These are phyloP conservation scores for Gorsachius goisagi DNA, from an alignment of 2,113 vertebrate species.

Conservation along the genomic window DNA sequence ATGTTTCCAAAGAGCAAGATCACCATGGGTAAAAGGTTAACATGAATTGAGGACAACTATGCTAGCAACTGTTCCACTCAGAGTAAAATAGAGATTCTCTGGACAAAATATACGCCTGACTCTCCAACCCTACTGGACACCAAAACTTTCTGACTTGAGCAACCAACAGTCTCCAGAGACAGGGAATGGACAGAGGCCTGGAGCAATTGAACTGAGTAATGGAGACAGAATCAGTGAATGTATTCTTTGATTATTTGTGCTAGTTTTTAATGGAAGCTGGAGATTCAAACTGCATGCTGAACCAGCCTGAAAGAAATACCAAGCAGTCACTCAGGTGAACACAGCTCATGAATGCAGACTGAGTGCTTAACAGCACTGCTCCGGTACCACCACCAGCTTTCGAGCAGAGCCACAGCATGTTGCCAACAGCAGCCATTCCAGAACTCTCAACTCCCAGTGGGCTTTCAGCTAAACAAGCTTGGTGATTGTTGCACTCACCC, in stretches of 20 bases:
- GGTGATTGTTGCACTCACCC: not conserved
- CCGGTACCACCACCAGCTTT: not conserved
- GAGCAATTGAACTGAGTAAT: not conserved
- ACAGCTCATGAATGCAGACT: not conserved
- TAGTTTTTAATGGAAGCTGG: not conserved
- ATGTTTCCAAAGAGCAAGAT: not conserved
- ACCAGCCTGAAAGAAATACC: not conserved
- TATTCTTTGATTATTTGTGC: not conserved
- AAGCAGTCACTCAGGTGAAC: not conserved
- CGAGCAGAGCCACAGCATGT: not conserved
- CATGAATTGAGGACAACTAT: not conserved
- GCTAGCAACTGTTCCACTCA: not conserved
- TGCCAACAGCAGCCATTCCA: not conserved
- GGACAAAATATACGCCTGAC: not conserved
- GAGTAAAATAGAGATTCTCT: not conserved
- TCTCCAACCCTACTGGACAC: not conserved
- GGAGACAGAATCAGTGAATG: not conserved
- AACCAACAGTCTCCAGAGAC: not conserved
- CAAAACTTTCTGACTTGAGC: not conserved
- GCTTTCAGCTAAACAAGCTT: not conserved
- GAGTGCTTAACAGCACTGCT: not conserved
- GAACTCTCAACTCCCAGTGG: not conserved
- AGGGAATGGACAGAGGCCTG: not conserved
- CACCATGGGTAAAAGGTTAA: not conserved
- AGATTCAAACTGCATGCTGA: not conserved